These are phyloP conservation scores for Poeciliopsis infans DNA, from an alignment of 2,797 vertebrate species.

Conservation along the genomic window DNA sequence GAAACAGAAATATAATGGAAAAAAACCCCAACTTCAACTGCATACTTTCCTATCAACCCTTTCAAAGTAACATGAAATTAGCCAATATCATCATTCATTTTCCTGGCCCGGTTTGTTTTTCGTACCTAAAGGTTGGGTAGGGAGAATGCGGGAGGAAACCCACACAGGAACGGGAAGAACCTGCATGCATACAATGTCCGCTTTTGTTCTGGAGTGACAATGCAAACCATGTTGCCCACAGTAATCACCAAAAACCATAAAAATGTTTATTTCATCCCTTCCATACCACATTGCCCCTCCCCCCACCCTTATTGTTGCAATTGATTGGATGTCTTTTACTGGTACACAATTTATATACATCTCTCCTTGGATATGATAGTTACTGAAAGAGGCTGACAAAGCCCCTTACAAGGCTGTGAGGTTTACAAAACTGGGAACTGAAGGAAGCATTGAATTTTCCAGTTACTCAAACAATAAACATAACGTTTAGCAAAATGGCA, in stretches of 20 bases:
- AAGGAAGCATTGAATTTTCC: constrained; percentile 46
- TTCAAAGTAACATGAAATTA: neutral
- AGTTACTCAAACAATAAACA: constrained; percentile 62
- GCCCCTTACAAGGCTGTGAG: constrained; percentile 22
- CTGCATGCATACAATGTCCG: neutral
- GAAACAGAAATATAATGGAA: too few relatives aligned
- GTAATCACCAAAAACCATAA: neutral
- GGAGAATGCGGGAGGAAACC: neutral
- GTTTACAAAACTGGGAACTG: constrained; percentile 32
- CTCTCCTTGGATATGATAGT: constrained; percentile 27
- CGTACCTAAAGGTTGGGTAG: neutral
- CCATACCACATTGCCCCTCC: neutral
- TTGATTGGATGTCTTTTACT: neutral
- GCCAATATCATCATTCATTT: neutral
- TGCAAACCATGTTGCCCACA: neutral
- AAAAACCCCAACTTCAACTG: neutral
- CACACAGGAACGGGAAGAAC: neutral
- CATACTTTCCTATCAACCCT: neutral
- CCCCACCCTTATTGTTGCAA: neutral
- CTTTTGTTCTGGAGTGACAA: neutral
- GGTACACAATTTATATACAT: constrained; percentile 1
- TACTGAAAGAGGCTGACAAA: constrained; percentile 48
- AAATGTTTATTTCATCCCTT: neutral
- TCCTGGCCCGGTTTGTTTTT: neutral
- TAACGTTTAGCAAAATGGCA: constrained; percentile 31